phyloP scores from a whole-genome alignment of 2,797 vertebrate genomes.

The Hydrophis major region DNA sequence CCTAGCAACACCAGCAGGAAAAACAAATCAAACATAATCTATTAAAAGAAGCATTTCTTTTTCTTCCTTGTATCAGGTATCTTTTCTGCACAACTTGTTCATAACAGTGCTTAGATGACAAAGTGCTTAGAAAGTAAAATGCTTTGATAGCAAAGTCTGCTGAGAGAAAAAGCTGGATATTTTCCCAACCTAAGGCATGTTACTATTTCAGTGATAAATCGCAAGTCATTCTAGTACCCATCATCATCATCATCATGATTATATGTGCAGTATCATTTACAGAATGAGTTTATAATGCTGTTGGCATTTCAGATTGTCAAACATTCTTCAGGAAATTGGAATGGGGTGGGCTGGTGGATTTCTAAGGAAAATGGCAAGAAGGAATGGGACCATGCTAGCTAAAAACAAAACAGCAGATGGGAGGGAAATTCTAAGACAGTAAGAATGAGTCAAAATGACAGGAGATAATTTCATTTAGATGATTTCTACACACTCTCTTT shows the following conservation, averaged over 20 bases:
- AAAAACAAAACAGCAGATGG: background rate
- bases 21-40: background rate
- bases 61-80: background rate
- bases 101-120: background rate
- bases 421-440: background rate
- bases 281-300: slow-evolving; percentile 11
- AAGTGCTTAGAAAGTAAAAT: background rate
- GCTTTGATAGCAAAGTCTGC: slow-evolving; percentile 8
- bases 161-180: background rate
- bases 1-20: background rate
- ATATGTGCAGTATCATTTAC: background rate
- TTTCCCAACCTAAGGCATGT: slow-evolving; percentile 14
- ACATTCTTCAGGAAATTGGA: slow-evolving; percentile 1
- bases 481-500: background rate
- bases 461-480: background rate
- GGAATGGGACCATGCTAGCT: background rate
- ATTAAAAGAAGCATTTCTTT: background rate
- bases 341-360: background rate
- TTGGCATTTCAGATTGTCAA: slow-evolving; percentile 17
- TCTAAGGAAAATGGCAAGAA: background rate
- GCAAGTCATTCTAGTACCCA: slow-evolving; percentile 17
- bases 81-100: background rate
- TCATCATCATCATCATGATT: background rate
- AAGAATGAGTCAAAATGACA: background rate
- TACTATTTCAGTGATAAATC: slow-evolving; percentile 34